Conservation (phyloP, 2,888 invertebrate genomes). For the Lacanobia wlatinum region DNA sequence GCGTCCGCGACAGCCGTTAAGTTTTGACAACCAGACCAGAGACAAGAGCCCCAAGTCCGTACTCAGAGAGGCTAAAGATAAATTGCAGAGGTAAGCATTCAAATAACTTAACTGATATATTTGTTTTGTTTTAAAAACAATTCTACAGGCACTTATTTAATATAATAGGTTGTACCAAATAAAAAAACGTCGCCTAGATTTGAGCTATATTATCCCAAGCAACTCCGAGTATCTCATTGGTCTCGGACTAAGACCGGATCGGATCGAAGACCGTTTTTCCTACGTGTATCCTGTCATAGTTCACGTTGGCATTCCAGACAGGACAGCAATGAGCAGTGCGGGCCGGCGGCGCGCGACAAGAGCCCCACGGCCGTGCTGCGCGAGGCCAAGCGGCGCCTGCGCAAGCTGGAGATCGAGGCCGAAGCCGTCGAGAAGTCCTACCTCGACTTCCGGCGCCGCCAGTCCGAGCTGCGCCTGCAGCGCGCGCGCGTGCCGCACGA, state of each 20-base stretch:
- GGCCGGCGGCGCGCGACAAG: slow-evolving; percentile 66
- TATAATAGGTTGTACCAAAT: too few relatives aligned
- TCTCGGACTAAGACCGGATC: not conserved
- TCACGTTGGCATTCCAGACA: slow-evolving; percentile 58
- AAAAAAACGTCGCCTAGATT: too few relatives aligned
- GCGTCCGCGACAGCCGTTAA: slow-evolving; percentile 25
- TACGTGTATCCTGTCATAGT: too few relatives aligned
- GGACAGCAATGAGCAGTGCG: slow-evolving; percentile 51
- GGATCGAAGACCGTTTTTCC: too few relatives aligned
- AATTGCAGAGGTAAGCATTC: slow-evolving; percentile 75
- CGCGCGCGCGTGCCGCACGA: not conserved
- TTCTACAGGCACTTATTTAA: too few relatives aligned
- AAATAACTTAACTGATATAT: not conserved
- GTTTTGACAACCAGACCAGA: slow-evolving; percentile 42
- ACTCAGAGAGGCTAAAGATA: slow-evolving; percentile 76
- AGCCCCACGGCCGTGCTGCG: slow-evolving; percentile 88
- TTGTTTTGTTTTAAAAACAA: too few relatives aligned
- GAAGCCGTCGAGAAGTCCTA: slow-evolving; percentile 90
- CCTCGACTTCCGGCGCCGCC: slow-evolving; percentile 80
- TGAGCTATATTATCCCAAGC: not conserved
- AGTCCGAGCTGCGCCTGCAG: slow-evolving; percentile 62
- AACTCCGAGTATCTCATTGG: not conserved
- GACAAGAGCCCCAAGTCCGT: slow-evolving; percentile 77
- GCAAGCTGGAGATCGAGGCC: slow-evolving; percentile 91
- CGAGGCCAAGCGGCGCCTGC: slow-evolving; percentile 88